These are phyloP conservation scores for Schizothorax lantsangensis DNA, from an alignment of 2,797 vertebrate genomes.

Conservation along the genomic window DNA sequence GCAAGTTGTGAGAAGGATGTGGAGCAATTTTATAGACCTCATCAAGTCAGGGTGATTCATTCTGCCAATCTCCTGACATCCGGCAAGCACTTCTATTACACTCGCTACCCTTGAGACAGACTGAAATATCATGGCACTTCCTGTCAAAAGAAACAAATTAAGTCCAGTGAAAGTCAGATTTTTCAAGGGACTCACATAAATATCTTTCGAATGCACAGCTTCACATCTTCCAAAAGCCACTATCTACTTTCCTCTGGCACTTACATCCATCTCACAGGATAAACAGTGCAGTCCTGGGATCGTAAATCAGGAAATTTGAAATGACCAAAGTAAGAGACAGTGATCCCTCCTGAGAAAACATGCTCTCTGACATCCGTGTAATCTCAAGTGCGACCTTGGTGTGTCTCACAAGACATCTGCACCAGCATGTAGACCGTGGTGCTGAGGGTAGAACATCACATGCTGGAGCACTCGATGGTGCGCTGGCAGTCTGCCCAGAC, in stretches of 20 bases:
- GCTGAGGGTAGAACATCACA: conserved; percentile 48
- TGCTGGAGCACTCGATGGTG: conserved; percentile 36
- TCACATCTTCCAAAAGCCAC: not conserved
- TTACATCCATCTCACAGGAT: not conserved
- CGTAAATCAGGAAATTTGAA: conserved; percentile 13
- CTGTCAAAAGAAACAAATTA: conserved; percentile 55
- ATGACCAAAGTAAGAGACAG: conserved; percentile 13
- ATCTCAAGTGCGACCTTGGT: conserved; percentile 44
- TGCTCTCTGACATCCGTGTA: conserved; percentile 29
- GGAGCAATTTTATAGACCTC: conserved; percentile 53
- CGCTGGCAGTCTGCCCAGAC: conserved; percentile 46
- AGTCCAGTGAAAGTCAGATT: conserved; percentile 38
- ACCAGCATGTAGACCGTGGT: conserved; percentile 3
- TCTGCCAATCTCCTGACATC: conserved; percentile 52
- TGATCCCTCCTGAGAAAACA: not conserved
- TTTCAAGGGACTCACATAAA: conserved; percentile 15
- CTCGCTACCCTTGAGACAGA: conserved; percentile 52
- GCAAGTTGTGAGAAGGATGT: conserved; percentile 52
- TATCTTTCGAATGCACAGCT: conserved; percentile 7
- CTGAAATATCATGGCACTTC: conserved; percentile 52
- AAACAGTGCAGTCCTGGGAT: not conserved
- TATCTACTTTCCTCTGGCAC: not conserved
- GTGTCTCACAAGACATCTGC: conserved; percentile 37
- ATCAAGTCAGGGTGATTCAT: conserved; percentile 57
- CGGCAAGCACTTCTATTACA: conserved; percentile 42